A percentile compares a stretch with the other conserved stretches of the same genome.
These are phyloP conservation scores for Lordiphosa stackelbergi DNA, from an alignment of 1,140 invertebrate species.

Conservation along the genomic window DNA sequence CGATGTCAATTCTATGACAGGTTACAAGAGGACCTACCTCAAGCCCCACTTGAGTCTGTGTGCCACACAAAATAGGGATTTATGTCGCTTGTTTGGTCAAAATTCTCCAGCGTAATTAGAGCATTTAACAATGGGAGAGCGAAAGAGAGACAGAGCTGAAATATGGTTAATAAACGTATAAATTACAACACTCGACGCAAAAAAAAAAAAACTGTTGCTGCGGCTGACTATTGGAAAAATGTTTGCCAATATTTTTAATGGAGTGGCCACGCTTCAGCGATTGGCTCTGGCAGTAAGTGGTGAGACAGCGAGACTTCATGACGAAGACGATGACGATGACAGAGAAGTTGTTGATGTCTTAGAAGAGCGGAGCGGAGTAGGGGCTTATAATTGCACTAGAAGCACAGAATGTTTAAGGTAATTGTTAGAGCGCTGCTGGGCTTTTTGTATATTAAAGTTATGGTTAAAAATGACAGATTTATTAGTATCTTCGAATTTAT, in stretches of 20 bases:
- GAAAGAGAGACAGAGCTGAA: neutral
- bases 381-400: neutral
- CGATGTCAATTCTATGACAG: conserved; percentile 34
- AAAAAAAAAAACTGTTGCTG: conserved; percentile 28
- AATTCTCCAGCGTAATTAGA: conserved; percentile 63
- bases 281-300: conserved; percentile 41
- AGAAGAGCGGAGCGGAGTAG: conserved; percentile 24
- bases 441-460: too few relatives aligned
- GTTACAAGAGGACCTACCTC: conserved; percentile 33
- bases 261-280: conserved; percentile 65
- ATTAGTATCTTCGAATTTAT: too few relatives aligned
- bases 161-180: conserved; percentile 45
- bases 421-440: too few relatives aligned
- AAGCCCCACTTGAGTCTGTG: conserved; percentile 24
- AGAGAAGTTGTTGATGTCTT: conserved; percentile 3
- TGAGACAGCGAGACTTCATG: conserved; percentile 5
- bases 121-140: conserved; percentile 38
- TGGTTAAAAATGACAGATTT: too few relatives aligned
- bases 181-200: conserved; percentile 45
- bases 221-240: conserved; percentile 49
- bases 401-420: neutral
- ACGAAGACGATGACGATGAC: conserved; percentile 13
- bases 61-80: conserved; percentile 27
- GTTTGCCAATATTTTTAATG: conserved; percentile 64
- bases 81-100: conserved; percentile 13